Conservation (phyloP, 2,888 invertebrate species). For the Hirtodrosophila cameraria region DNA sequence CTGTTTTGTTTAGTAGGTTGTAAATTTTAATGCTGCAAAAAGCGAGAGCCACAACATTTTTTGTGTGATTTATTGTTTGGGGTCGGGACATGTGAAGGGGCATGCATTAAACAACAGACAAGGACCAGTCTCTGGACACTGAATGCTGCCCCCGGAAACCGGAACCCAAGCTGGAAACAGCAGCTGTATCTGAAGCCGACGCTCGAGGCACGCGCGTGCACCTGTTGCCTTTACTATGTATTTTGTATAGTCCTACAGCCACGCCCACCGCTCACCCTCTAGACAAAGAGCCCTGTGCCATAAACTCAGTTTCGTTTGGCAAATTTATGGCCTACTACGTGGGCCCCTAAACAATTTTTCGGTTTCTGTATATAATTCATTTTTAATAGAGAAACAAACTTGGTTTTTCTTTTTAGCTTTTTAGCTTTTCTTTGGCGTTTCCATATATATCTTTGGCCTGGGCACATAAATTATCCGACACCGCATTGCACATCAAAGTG, state of each 20-base stretch:
- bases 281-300: slow-evolving; percentile 37
- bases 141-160: slow-evolving; percentile 45
- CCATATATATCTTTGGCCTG: neutral
- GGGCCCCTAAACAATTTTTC: slow-evolving; percentile 63
- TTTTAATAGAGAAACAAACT: slow-evolving; percentile 73
- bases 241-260: neutral
- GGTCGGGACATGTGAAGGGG: slow-evolving; percentile 60
- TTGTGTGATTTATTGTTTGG: slow-evolving; percentile 70
- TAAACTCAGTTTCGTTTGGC: slow-evolving; percentile 72
- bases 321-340: slow-evolving; percentile 74
- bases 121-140: slow-evolving; percentile 72
- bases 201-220: slow-evolving; percentile 63
- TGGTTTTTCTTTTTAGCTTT: slow-evolving; percentile 27
- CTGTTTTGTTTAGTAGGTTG: slow-evolving; percentile 73
- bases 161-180: slow-evolving; percentile 46
- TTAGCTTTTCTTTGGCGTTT: slow-evolving; percentile 1
- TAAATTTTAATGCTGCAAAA: slow-evolving; percentile 69
- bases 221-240: slow-evolving; percentile 68
- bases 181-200: slow-evolving; percentile 44
- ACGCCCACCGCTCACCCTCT: neutral
- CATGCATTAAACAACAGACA: slow-evolving; percentile 75
- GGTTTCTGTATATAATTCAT: slow-evolving; percentile 70
- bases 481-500: slow-evolving; percentile 36
- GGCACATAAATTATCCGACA: slow-evolving; percentile 48
- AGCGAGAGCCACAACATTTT: slow-evolving; percentile 56